A percentile compares a stretch with the other conserved stretches of the same genome.
phyloP scores from a whole-genome alignment of 2,797 vertebrate genomes.

The Avahi laniger region DNA sequence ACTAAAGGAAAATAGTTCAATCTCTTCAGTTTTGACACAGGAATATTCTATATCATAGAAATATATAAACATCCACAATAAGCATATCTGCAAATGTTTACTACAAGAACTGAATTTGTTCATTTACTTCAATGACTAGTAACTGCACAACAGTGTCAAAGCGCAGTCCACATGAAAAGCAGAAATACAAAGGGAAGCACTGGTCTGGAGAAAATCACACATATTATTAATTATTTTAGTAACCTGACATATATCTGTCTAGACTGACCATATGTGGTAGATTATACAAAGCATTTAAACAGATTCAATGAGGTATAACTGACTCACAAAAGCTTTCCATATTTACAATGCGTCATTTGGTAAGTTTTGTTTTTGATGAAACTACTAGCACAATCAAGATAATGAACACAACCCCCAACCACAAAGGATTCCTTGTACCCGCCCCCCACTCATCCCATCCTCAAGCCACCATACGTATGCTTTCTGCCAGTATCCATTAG shows the following conservation, averaged over 20 bases:
- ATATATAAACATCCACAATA: background rate
- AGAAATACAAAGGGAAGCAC: slow-evolving; percentile 78
- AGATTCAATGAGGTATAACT: background rate
- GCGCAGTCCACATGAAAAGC: slow-evolving; percentile 76
- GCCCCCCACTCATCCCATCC: accelerated
- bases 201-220: slow-evolving; percentile 80
- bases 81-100: background rate
- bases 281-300: slow-evolving; percentile 65
- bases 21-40: background rate
- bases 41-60: background rate
- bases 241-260: slow-evolving; percentile 77
- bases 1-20: background rate
- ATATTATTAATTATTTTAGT: slow-evolving; percentile 80
- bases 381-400: background rate
- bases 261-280: slow-evolving; percentile 41
- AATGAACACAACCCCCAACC: background rate
- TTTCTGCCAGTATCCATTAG: background rate
- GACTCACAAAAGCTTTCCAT: background rate
- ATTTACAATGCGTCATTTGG: background rate
- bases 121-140: slow-evolving; percentile 72
- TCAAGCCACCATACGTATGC: background rate
- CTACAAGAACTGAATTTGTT: slow-evolving; percentile 56
- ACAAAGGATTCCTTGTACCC: background rate
- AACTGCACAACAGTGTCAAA: slow-evolving; percentile 78
- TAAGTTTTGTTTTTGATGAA: background rate